phyloP scores from a whole-genome alignment of 2,113 vertebrate species.

The Ageneiosus marmoratus region DNA sequence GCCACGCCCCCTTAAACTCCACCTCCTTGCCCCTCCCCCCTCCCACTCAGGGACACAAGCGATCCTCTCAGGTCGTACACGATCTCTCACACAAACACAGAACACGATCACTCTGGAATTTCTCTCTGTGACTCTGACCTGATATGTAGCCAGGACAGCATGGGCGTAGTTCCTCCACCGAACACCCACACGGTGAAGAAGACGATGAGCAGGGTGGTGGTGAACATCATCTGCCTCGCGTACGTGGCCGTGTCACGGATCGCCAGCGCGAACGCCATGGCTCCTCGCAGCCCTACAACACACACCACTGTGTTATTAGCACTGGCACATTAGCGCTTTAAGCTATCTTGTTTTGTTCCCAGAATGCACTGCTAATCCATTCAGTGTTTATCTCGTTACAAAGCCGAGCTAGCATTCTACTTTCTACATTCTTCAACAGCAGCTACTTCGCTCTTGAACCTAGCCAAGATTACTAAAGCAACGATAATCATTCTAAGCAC shows the following conservation, averaged over 20 bases:
- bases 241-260: slow-evolving; percentile 95
- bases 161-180: slow-evolving; percentile 93
- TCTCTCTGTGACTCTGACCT: slow-evolving; percentile 72
- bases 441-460: background rate
- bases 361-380: background rate
- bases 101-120: too few relatives aligned
- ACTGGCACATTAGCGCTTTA: background rate
- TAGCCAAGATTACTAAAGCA: background rate
- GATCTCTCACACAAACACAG: too few relatives aligned
- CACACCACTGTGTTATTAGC: slow-evolving; percentile 1
- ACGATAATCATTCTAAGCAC: too few relatives aligned
- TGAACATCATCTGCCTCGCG: slow-evolving; percentile 97
- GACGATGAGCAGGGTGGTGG: slow-evolving; percentile 94
- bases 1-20: too few relatives aligned
- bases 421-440: background rate
- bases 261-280: slow-evolving; percentile 94
- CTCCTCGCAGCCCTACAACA: slow-evolving; percentile 85
- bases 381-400: background rate
- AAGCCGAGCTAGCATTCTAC: background rate
- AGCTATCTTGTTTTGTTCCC: background rate
- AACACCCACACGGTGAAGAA: slow-evolving; percentile 99
- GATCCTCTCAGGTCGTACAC: too few relatives aligned
- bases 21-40: too few relatives aligned
- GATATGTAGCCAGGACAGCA: slow-evolving; percentile 96
- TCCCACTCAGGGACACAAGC: too few relatives aligned